Percentiles rank a stretch among this genome's conserved stretches.
phyloP scores from a whole-genome alignment of 2,113 vertebrate genomes.

The Cyphomyrus discorhynchus region DNA sequence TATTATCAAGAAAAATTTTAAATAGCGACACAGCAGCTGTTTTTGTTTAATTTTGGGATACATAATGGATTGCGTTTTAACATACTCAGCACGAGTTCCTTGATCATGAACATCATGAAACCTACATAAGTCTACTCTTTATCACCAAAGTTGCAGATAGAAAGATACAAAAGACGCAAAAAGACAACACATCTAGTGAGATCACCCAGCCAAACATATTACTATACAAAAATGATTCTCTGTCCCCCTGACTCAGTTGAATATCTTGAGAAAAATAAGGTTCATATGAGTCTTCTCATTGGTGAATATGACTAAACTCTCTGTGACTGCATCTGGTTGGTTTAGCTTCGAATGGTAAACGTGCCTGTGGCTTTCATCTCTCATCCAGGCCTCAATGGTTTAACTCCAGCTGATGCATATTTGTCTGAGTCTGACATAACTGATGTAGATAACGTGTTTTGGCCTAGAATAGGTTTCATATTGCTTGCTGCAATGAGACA shows the following conservation, averaged over 20 bases:
- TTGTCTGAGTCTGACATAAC: neutral
- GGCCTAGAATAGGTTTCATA: neutral
- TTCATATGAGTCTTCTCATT: neutral
- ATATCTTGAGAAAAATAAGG: neutral
- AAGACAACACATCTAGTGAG: neutral
- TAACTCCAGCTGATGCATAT: neutral
- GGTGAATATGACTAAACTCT: neutral
- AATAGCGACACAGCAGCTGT: neutral
- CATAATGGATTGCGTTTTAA: neutral
- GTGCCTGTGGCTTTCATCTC: neutral
- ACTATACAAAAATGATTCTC: neutral
- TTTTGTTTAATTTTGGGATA: neutral
- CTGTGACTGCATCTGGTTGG: neutral
- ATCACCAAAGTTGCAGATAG: neutral
- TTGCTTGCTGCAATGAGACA: neutral
- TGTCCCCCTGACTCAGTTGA: neutral
- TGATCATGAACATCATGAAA: neutral
- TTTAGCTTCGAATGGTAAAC: neutral
- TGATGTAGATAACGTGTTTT: neutral
- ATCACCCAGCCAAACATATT: neutral
- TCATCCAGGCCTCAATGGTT: neutral
- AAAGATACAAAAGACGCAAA: neutral
- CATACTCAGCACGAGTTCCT: neutral
- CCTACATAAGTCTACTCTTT: neutral
- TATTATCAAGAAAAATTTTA: neutral